These are phyloP conservation scores for Neoniphon sammara DNA, from an alignment of 2,797 vertebrate species.

Conservation along the genomic window DNA sequence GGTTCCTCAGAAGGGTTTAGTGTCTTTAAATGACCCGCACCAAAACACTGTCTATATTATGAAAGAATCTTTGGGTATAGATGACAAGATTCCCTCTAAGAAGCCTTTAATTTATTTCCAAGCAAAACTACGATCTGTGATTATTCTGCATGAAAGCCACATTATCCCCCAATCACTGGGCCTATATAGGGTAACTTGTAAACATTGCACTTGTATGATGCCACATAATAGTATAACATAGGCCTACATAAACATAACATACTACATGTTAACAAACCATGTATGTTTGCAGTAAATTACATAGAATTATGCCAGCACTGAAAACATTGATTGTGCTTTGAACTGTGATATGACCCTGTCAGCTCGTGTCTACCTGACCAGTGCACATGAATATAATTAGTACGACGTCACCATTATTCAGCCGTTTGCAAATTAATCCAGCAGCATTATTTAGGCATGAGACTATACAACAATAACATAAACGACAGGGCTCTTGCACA, in stretches of 20 bases:
- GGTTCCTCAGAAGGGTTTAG: too few relatives aligned
- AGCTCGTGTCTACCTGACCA: background rate
- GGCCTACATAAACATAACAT: background rate
- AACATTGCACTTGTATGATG: too few relatives aligned
- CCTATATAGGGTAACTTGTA: too few relatives aligned
- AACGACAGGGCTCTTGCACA: background rate
- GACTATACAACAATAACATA: background rate
- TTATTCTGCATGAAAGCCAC: background rate
- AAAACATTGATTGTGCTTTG: background rate
- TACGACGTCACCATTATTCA: conserved; percentile 27
- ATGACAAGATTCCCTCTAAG: too few relatives aligned
- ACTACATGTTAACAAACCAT: background rate
- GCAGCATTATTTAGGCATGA: conserved; percentile 13
- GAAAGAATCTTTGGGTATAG: too few relatives aligned
- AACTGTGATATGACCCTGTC: conserved; percentile 14
- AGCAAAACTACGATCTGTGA: background rate
- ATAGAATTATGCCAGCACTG: background rate
- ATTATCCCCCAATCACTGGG: background rate
- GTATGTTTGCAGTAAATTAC: background rate
- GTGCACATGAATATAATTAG: conserved; percentile 25
- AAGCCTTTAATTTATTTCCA: too few relatives aligned
- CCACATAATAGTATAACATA: background rate
- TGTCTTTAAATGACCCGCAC: too few relatives aligned
- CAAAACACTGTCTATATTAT: too few relatives aligned
- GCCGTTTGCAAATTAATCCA: conserved; percentile 36